phyloP scores from a whole-genome alignment of 2,113 vertebrate species.

The Otocyon megalotis region DNA sequence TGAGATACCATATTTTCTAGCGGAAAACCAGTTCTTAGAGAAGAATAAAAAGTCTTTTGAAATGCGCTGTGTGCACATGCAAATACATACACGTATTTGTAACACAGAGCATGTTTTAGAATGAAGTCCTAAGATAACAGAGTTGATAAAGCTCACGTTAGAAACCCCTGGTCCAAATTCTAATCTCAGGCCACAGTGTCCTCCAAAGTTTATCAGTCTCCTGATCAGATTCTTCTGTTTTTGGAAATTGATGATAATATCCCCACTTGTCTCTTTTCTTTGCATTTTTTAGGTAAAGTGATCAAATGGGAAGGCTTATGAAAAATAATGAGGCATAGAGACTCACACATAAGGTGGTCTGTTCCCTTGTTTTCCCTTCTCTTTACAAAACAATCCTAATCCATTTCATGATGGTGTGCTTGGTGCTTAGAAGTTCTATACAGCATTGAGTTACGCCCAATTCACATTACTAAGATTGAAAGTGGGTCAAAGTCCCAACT shows the following conservation, averaged over 20 bases:
- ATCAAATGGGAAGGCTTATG: background rate
- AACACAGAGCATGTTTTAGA: background rate
- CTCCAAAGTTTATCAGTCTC: background rate
- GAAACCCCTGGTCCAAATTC: background rate
- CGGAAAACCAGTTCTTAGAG: background rate
- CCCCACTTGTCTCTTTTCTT: background rate
- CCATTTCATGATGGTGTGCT: background rate
- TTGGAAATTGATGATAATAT: constrained; percentile 45
- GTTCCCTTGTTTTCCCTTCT: background rate
- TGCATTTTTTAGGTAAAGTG: background rate
- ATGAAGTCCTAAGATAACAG: background rate
- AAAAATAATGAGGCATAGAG: background rate
- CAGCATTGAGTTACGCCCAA: background rate
- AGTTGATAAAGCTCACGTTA: background rate
- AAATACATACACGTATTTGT: background rate
- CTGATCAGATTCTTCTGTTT: background rate
- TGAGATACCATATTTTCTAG: background rate
- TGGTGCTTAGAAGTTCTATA: background rate
- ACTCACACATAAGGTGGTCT: background rate
- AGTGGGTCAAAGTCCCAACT: background rate
- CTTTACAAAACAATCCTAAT: background rate
- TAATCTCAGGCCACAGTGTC: background rate
- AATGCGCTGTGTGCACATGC: background rate
- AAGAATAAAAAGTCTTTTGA: background rate
- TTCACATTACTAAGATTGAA: background rate